Percentiles rank a stretch among this genome's conserved stretches.
These are phyloP conservation scores for Platyrinchus mystaceus DNA, from an alignment of 2,797 vertebrate genomes.

Conservation along the genomic window DNA sequence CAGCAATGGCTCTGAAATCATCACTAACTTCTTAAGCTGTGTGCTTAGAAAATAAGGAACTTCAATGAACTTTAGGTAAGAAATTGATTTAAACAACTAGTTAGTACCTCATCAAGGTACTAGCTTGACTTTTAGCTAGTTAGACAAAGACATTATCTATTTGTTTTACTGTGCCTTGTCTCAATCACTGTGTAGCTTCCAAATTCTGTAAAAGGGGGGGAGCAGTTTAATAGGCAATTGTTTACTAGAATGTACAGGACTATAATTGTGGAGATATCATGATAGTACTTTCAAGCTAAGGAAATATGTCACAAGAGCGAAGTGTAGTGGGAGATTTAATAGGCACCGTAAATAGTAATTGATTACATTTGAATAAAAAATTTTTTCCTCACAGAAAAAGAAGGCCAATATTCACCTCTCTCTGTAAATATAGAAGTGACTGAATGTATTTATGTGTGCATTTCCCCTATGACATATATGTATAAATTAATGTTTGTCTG, in stretches of 20 bases:
- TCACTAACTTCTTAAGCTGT: neutral
- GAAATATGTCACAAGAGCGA: neutral
- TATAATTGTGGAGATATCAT: neutral
- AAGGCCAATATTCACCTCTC: neutral
- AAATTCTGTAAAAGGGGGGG: neutral
- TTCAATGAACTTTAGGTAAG: neutral
- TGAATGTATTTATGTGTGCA: neutral
- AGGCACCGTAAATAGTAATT: neutral
- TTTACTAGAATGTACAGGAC: neutral
- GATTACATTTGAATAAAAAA: neutral
- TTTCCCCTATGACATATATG: neutral
- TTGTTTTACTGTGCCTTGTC: neutral
- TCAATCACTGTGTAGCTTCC: neutral
- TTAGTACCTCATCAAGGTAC: neutral
- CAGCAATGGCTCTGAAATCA: neutral
- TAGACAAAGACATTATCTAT: neutral
- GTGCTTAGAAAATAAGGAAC: neutral
- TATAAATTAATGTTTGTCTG: neutral
- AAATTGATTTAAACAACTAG: neutral
- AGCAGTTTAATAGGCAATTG: neutral
- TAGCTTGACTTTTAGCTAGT: neutral
- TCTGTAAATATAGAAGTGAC: neutral
- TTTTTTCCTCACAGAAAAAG: neutral
- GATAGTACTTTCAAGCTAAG: neutral
- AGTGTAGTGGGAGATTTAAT: neutral